Percentiles rank a stretch among this genome's conserved stretches.
phyloP scores from a whole-genome alignment of 35 echinoderm and acorn worm genomes.

The Ptychodera flava region DNA sequence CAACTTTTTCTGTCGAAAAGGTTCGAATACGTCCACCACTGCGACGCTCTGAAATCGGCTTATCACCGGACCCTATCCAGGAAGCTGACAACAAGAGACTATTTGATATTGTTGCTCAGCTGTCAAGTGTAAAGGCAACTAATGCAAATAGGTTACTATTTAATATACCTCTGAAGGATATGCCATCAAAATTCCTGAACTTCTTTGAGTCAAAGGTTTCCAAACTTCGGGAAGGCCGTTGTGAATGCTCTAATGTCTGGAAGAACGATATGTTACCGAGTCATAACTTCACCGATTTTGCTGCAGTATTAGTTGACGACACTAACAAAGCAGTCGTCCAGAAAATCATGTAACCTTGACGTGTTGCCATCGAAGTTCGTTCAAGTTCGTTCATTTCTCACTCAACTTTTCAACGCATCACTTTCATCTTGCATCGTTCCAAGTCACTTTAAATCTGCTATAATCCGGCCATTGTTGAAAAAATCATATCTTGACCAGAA shows the following conservation, averaged over 20 bases:
- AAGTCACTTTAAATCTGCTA: slow-evolving; percentile 4
- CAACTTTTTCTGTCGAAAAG: too few species aligned
- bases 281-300: not conserved
- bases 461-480: not conserved
- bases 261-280: not conserved
- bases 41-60: too few species aligned
- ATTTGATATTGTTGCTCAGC: not conserved
- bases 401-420: not conserved
- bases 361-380: not conserved
- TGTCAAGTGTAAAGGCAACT: not conserved
- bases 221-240: not conserved
- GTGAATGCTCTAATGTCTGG: not conserved
- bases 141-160: not conserved
- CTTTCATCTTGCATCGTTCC: not conserved
- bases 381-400: not conserved
- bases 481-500: not conserved
- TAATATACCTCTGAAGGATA: not conserved
- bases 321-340: not conserved
- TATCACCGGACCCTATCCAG: too few species aligned
- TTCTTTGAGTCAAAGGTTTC: not conserved
- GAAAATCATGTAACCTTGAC: not conserved
- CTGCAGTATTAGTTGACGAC: not conserved
- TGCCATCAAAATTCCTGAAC: not conserved
- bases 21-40: too few species aligned
- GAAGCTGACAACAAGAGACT: not conserved